Evolutionary conservation across 2,888 invertebrate species (phyloP), one percentile per base, ranked within the genome.

Genomic region (Dasypolia templi): DNA sequence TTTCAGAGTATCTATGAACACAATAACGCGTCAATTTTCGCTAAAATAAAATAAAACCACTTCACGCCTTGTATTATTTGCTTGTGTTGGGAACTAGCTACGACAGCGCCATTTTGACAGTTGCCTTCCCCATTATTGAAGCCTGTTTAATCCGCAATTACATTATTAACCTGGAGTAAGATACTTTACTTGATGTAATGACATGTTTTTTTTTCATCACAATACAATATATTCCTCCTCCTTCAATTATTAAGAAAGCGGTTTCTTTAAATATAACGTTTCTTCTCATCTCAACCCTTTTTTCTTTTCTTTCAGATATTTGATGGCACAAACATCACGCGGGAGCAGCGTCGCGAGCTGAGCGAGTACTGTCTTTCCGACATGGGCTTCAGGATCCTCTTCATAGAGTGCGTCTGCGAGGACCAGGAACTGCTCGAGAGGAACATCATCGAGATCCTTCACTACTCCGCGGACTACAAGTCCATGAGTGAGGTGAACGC

Each of bases 301-400:
- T 58, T 63, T 65, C 9, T 75, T 81, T 77, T 72, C 61, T 96
- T 96, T 22, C 91, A 98, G 98, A 98, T 99, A 81, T 97, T 99
- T 89, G 99, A 99, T 94, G 99, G 99, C 49, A 99, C 99, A 32
- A 98, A 99, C 94, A 98, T 99, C 56, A 98, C 98, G 0, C 96
- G 97, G 62, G 97, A 97, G 72, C 98, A 99, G 82, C 97, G 99
- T 42, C 97, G 98, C 84, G 97, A 98, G 90, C 97, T 99, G 70
- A 97, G 97, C 91, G 97, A 98, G 77, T 97, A 98, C 90, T 97
- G 98, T 83, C 96, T 97, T 80, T 96, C 97, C 12, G 97, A 97
- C 82, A 97, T 98, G 94, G 98, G 98, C 77, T 98, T 98, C 94
- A 97, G 98, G 88, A 97, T 99, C 75, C 97, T 99, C 91, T 99